Percentiles rank a stretch among this genome's conserved stretches.
Evolutionary conservation across 2,888 invertebrate genomes (phyloP).

Genomic region (Clunio marinus): DNA sequence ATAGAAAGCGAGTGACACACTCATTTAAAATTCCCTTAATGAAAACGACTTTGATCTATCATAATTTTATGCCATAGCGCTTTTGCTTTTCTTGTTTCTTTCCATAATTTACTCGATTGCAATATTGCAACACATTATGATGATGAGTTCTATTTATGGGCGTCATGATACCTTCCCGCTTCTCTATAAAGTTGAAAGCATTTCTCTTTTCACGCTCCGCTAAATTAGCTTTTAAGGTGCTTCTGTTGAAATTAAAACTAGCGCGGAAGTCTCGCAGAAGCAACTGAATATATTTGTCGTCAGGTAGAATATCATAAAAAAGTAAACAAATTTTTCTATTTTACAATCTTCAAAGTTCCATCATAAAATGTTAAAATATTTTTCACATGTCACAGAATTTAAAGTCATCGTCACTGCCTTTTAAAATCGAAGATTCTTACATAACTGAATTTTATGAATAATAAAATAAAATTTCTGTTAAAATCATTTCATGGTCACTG

Average conservation of each 20-base stretch:
- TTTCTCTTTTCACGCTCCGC: constrained; percentile 14
- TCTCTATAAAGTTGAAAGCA: constrained; percentile 13
- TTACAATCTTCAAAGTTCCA: not conserved
- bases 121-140: constrained; percentile 31
- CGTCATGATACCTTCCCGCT: constrained; percentile 29
- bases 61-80: no score
- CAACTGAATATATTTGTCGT: no score
- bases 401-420: constrained; percentile 4
- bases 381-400: not conserved
- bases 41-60: constrained; percentile 33
- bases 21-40: constrained; percentile 29
- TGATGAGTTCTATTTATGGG: constrained; percentile 8
- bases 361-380: not conserved
- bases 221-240: constrained; percentile 11
- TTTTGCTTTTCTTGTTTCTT: constrained; percentile 3
- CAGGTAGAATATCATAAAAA: not conserved
- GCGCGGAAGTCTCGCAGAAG: constrained; percentile 21
- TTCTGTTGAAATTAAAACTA: not conserved
- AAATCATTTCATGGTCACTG: constrained; percentile 26
- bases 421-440: not conserved
- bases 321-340: not conserved
- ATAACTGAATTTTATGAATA: constrained; percentile 5
- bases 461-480: not conserved
- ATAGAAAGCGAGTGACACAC: constrained; percentile 14
- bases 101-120: constrained; percentile 4